phyloP scores from a whole-genome alignment of 64 coral and sea anemone species.

The Astreopora myriophthalma region DNA sequence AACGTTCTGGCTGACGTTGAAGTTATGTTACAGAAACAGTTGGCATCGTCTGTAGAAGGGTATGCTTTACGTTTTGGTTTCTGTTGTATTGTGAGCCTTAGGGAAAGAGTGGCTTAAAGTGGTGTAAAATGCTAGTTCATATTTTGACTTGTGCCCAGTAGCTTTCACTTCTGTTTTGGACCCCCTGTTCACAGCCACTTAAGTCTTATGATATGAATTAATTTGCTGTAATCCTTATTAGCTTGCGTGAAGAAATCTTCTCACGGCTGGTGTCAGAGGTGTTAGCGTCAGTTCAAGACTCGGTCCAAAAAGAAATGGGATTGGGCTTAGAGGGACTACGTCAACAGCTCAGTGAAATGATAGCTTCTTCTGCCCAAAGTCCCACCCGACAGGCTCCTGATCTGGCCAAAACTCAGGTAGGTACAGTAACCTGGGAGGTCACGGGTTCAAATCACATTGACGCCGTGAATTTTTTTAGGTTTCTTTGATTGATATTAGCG shows the following conservation, averaged over 20 bases:
- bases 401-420: not conserved
- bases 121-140: no score
- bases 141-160: no score
- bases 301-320: constrained; percentile 66
- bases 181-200: no score
- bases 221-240: constrained; percentile 6
- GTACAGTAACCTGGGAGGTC: not conserved
- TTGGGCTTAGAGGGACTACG: constrained; percentile 53
- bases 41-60: constrained; percentile 81
- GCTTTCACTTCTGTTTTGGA: no score
- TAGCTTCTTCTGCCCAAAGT: not conserved
- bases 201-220: not conserved
- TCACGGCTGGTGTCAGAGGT: constrained; percentile 58
- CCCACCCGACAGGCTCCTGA: not conserved
- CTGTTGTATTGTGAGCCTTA: not conserved
- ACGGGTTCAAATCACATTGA: not conserved
- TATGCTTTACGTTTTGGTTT: constrained; percentile 1
- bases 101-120: no score
- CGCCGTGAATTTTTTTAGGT: no score
- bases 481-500: not conserved
- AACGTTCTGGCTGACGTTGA: constrained; percentile 72
- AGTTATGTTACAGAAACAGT: constrained; percentile 83
- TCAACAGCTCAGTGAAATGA: constrained; percentile 25
- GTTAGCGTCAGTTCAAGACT: constrained; percentile 56
- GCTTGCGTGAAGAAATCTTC: constrained; percentile 61